Percentiles rank a stretch among this genome's conserved stretches.
Evolutionary conservation across 2,797 vertebrate genomes (phyloP).

Genomic region (Cryptoprocta ferox): DNA sequence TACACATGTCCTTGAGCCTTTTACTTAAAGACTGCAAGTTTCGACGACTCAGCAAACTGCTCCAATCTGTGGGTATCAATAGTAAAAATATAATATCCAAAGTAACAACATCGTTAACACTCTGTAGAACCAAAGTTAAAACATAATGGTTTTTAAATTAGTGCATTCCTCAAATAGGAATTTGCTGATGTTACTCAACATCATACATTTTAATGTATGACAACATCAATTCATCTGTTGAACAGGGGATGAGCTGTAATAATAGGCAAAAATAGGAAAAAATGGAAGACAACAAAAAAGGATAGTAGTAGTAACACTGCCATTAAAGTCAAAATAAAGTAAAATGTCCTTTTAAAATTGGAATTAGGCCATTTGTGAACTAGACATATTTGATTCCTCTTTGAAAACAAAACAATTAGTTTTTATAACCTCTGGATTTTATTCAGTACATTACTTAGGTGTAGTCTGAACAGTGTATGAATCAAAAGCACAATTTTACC

Average conservation of each 20-base stretch:
- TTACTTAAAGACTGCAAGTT: conserved; percentile 97
- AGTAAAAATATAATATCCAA: not conserved
- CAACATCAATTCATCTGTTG: not conserved
- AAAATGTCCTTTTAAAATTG: conserved; percentile 10
- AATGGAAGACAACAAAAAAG: not conserved
- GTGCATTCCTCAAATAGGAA: not conserved
- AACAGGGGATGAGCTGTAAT: conserved; percentile 4
- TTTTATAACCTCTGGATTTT: conserved; percentile 37
- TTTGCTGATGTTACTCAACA: not conserved
- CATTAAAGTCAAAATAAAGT: not conserved
- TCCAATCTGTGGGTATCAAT: conserved; percentile 93
- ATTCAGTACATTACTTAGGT: not conserved
- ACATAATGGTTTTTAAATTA: conserved; percentile 43
- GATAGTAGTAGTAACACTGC: not conserved
- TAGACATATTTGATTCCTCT: not conserved
- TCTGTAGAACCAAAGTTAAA: conserved; percentile 1
- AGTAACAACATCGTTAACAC: conserved; percentile 11
- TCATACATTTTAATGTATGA: conserved; percentile 11
- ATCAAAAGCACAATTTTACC: conserved; percentile 86
- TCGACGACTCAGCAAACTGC: conserved; percentile 96
- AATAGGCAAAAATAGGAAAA: not conserved
- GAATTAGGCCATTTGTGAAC: conserved; percentile 17
- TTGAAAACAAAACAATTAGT: not conserved
- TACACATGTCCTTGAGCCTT: conserved; percentile 97
- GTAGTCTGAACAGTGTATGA: not conserved